Percentiles rank a stretch among this genome's conserved stretches.
Conservation (phyloP, 2,113 vertebrate genomes). For the Xenopus borealis region DNA sequence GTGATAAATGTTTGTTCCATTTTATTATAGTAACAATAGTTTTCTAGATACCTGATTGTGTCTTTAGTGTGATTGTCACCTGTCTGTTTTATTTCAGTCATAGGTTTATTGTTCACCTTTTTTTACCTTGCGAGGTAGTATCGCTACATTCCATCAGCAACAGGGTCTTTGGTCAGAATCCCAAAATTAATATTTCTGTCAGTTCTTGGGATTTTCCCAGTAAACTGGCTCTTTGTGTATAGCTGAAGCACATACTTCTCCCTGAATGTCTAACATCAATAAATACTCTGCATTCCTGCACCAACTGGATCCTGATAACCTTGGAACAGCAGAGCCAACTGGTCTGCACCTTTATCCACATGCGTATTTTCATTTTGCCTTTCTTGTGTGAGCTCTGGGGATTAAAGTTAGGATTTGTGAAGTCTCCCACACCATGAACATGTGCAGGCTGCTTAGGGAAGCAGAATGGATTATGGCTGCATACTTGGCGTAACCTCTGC, state of each 20-base stretch:
- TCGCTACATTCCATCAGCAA: slow-evolving; percentile 1
- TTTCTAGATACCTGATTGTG: too few species aligned
- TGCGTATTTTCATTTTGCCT: slow-evolving; percentile 25
- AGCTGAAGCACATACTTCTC: slow-evolving; percentile 11
- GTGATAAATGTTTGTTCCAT: too few species aligned
- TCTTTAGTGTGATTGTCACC: too few species aligned
- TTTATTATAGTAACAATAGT: background rate
- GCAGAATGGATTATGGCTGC: slow-evolving; percentile 2
- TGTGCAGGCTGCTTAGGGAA: background rate
- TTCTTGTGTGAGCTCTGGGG: slow-evolving; percentile 4
- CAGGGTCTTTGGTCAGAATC: background rate
- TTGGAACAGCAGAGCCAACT: slow-evolving; percentile 25
- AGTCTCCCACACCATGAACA: slow-evolving; percentile 8
- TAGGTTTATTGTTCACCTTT: background rate
- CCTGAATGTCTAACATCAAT: slow-evolving; percentile 16
- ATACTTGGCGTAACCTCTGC: background rate
- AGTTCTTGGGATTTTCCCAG: background rate
- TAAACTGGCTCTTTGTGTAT: slow-evolving; percentile 19
- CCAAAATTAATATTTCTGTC: slow-evolving; percentile 4
- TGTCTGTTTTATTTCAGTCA: too few species aligned
- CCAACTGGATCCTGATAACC: slow-evolving; percentile 31
- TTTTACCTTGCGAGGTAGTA: background rate
- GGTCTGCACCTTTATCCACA: slow-evolving; percentile 22
- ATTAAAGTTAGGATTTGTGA: slow-evolving; percentile 13
- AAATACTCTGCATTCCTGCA: slow-evolving; percentile 37